These are phyloP conservation scores for Polymixis flavicincta DNA, from an alignment of 2,888 invertebrate genomes.

Conservation along the genomic window DNA sequence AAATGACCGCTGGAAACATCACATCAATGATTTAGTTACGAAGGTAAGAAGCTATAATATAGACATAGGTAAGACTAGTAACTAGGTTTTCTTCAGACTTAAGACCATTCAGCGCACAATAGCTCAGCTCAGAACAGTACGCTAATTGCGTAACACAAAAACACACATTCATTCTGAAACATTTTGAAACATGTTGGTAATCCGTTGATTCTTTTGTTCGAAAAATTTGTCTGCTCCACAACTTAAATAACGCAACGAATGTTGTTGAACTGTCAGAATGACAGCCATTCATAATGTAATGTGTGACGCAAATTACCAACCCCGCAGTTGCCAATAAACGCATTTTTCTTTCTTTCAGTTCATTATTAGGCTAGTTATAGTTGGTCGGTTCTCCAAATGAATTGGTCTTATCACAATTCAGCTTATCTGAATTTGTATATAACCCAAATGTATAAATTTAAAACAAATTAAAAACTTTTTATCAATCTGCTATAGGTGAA, in stretches of 20 bases:
- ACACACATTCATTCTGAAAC: too few species aligned
- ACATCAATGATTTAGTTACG: neutral
- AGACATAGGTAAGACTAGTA: neutral
- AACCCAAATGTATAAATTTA: neutral
- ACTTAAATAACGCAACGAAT: too few species aligned
- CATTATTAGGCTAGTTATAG: neutral
- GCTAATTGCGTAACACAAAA: too few species aligned
- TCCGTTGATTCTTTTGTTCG: too few species aligned
- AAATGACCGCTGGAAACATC: conserved; percentile 86
- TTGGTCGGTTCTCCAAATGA: conserved; percentile 13
- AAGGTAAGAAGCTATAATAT: neutral
- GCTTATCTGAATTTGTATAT: conserved; percentile 10
- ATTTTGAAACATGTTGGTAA: too few species aligned
- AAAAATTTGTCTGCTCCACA: too few species aligned
- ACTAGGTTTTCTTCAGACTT: neutral
- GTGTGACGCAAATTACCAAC: too few species aligned
- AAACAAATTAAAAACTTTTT: neutral
- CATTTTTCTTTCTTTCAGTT: too few species aligned
- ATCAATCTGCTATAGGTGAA: neutral
- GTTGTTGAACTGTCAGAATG: too few species aligned
- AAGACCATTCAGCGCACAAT: neutral
- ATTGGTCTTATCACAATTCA: conserved; percentile 4
- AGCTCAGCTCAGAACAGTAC: neutral
- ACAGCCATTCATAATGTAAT: too few species aligned
- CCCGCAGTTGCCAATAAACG: too few species aligned